These are phyloP conservation scores for Helicoverpa armigera DNA, from an alignment of 1,140 invertebrate species.

Conservation along the genomic window DNA sequence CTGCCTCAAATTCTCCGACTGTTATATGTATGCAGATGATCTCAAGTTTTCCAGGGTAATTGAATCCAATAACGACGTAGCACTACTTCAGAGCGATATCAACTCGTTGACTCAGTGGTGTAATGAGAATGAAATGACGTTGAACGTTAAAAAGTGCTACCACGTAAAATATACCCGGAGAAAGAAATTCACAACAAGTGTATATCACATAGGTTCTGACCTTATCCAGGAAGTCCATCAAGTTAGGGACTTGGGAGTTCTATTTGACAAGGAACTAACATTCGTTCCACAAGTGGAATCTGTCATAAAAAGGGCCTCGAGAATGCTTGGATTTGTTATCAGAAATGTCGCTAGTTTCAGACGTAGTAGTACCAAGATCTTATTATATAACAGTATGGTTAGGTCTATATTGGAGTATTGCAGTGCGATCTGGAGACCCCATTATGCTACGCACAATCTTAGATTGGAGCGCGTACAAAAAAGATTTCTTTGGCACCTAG, in stretches of 20 bases:
- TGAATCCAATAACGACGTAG: neutral
- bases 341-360: neutral
- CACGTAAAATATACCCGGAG: neutral
- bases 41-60: neutral
- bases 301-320: neutral
- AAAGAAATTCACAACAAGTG: neutral
- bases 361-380: neutral
- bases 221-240: neutral
- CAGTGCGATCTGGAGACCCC: neutral
- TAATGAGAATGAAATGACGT: neutral
- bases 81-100: neutral
- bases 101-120: neutral
- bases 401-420: neutral
- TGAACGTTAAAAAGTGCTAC: neutral
- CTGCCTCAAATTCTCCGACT: neutral
- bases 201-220: neutral
- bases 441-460: neutral
- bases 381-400: neutral
- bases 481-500: neutral
- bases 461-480: neutral
- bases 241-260: neutral
- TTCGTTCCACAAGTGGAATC: neutral
- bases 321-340: neutral
- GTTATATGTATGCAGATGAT: slow-evolving; percentile 10
- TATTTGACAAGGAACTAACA: neutral